These are phyloP conservation scores for Nyctibius grandis DNA, from an alignment of 2,797 vertebrate species.

Conservation along the genomic window DNA sequence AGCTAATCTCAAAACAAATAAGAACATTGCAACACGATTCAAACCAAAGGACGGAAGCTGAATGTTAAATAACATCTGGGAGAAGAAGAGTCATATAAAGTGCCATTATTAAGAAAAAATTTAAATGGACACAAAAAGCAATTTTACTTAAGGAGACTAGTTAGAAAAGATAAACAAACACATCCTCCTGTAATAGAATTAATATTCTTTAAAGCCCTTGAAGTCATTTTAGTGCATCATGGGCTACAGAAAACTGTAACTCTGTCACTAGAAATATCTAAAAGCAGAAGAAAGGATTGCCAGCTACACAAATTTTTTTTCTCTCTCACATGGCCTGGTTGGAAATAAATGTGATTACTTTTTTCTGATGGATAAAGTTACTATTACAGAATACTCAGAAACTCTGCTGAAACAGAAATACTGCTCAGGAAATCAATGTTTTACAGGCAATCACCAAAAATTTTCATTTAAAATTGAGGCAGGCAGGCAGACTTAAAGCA, in stretches of 20 bases:
- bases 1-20: conserved; percentile 28
- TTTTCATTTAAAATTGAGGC: neutral
- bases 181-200: neutral
- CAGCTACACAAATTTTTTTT: neutral
- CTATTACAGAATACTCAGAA: neutral
- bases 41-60: neutral
- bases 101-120: neutral
- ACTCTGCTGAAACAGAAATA: neutral
- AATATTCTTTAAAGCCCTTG: neutral
- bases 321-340: neutral
- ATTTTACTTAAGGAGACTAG: neutral
- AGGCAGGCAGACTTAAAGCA: neutral
- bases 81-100: neutral
- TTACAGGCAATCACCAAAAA: neutral
- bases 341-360: neutral
- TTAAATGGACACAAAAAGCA: neutral
- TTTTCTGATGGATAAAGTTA: neutral
- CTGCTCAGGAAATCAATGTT: neutral
- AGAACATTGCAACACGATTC: neutral
- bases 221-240: neutral
- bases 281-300: neutral
- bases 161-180: neutral
- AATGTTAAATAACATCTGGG: neutral
- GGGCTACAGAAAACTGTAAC: neutral
- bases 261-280: neutral